phyloP scores from a whole-genome alignment of 1,140 invertebrate genomes.

The Habropoda laboriosa region DNA sequence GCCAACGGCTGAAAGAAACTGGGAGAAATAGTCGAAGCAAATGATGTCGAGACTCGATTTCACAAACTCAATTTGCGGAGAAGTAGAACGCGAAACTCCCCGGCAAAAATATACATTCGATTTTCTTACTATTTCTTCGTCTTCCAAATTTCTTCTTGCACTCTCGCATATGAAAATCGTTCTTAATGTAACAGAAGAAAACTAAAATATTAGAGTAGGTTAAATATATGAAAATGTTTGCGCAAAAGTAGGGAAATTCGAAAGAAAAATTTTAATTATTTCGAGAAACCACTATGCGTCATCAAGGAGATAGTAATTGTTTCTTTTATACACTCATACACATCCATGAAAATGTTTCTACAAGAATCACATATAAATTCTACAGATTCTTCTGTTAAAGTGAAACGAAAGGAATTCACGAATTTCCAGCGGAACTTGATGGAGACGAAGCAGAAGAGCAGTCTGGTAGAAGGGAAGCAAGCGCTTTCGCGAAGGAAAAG shows the following conservation, averaged over 20 bases:
- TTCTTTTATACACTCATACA: not conserved
- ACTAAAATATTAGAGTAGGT: no score
- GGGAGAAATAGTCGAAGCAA: not conserved
- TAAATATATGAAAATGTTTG: no score
- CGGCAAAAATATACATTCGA: not conserved
- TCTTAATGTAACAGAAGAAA: no score
- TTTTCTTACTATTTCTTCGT: not conserved
- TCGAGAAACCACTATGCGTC: no score
- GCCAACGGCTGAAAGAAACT: not conserved
- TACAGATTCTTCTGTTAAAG: not conserved
- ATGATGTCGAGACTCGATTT: constrained; percentile 24
- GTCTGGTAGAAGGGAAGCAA: constrained; percentile 28
- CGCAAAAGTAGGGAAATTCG: no score
- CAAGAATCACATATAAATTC: not conserved
- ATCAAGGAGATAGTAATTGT: no score
- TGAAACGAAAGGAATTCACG: not conserved
- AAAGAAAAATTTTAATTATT: no score
- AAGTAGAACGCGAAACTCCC: not conserved
- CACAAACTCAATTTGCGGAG: constrained; percentile 30
- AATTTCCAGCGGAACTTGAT: not conserved
- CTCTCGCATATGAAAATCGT: no score
- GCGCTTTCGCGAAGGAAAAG: not conserved
- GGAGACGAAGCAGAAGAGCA: not conserved
- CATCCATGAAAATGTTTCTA: not conserved
- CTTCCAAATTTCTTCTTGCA: not conserved